phyloP scores from a whole-genome alignment of 2,888 invertebrate genomes.

The Pseudococcus longispinus region DNA sequence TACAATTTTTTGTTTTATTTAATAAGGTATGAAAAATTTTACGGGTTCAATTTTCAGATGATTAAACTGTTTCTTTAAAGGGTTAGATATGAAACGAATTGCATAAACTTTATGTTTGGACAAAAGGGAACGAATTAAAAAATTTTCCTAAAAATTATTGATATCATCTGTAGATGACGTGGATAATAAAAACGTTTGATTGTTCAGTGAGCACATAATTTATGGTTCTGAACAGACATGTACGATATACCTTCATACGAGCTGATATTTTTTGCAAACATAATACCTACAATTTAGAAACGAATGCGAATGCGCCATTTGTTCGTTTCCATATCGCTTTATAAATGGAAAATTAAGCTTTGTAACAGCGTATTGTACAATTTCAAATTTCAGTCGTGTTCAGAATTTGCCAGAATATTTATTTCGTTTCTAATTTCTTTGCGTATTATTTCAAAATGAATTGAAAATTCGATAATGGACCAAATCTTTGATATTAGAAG shows the following conservation, averaged over 20 bases:
- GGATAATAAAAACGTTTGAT: not conserved
- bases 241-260: not conserved
- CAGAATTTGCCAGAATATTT: too few relatives aligned
- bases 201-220: not conserved
- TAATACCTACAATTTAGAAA: not conserved
- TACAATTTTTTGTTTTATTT: not conserved
- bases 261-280: not conserved
- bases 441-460: too few relatives aligned
- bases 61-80: too few relatives aligned
- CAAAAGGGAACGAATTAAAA: not conserved
- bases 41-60: not conserved
- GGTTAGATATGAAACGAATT: not conserved
- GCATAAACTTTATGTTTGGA: not conserved
- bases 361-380: not conserved
- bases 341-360: not conserved
- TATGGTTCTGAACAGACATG: conserved; percentile 1
- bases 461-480: too few relatives aligned
- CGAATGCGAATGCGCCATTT: not conserved
- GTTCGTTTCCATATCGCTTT: not conserved
- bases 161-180: not conserved
- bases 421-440: too few relatives aligned
- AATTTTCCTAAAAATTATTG: not conserved
- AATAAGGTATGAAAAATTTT: not conserved
- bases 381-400: too few relatives aligned
- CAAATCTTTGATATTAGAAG: too few relatives aligned